Base-by-base conservation (phyloP, 2,113 vertebrate genomes). In the Chloebia gouldiae region DNA sequence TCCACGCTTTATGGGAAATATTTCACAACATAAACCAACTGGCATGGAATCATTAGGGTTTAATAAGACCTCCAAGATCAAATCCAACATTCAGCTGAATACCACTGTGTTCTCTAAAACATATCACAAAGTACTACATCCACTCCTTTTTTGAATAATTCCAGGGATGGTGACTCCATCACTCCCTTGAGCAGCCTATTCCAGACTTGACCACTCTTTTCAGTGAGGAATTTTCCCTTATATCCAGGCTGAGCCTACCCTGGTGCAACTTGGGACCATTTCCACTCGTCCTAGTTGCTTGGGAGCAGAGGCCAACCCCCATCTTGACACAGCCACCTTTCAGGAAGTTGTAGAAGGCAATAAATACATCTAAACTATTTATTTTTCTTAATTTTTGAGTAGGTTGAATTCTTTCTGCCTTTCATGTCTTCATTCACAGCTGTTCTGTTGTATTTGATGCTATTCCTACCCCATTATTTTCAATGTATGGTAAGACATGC, bases 291-390 rank as follows among this genome's bases (percentile, higher is more conserved):
- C 11, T 45, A 31, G 10, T 4, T 82, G 17, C 40, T 25, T 82
- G 25, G 11, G 25, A 54, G n/a, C 68, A 53, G n/a, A 45, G 13
- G 13, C 7, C 0, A 0, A 35, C 6, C 3, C 9, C 25, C 7
- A 31, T 40, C 21, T 47, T 40, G 28, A 47, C 24, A 24, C 23
- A n/a, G 7, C 5, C 9, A 40, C 18, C 17, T 27, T 61, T 69
- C 24, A 42, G 11, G 5, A 27, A 42, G 21, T 33, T 76, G 25
- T 49, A 69, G 70, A 69, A 6, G 37, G 15, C 35, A 61, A 49
- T 42, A 56, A 27, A 23, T 35, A 68, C 1, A 66, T 54, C 20
- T 54, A 49, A 39, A 25, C 1, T 4, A 12, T 37, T 53, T 54
- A 15, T 28, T 79, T 73, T 30, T 31, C 15, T 64, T 42, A 23